phyloP scores from a whole-genome alignment of 2,888 invertebrate genomes.

The Nebria brevicollis region DNA sequence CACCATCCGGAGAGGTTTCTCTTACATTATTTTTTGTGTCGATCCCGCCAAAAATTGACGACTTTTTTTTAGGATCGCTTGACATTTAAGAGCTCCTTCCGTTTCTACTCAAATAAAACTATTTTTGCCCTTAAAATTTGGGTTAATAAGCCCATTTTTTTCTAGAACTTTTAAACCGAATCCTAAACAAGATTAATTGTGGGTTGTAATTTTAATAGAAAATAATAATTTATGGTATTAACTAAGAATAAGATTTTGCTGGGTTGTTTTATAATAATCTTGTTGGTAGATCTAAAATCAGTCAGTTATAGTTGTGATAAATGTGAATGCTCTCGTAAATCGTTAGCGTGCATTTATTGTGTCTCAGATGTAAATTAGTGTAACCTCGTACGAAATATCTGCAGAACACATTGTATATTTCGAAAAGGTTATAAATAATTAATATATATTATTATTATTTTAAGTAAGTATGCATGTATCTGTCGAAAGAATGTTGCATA shows the following conservation, averaged over 20 bases:
- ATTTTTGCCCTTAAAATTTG: not conserved
- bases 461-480: not conserved
- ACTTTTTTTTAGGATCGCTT: not conserved
- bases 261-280: too few relatives aligned
- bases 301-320: too few relatives aligned
- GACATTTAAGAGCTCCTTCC: not conserved
- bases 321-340: too few relatives aligned
- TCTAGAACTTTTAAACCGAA: not conserved
- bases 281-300: too few relatives aligned
- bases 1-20: conserved; percentile 27
- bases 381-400: not conserved
- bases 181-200: too few relatives aligned
- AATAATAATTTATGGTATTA: too few relatives aligned
- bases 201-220: too few relatives aligned
- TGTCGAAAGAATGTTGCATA: not conserved
- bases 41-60: not conserved
- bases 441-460: not conserved
- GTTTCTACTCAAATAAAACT: not conserved
- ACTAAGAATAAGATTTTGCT: too few relatives aligned
- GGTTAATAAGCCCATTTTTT: not conserved
- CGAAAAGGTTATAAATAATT: not conserved
- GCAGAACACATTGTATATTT: not conserved
- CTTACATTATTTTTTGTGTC: not conserved
- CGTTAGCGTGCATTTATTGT: too few relatives aligned
- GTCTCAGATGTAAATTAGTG: not conserved